Evolutionary conservation across 1,140 invertebrate species (phyloP).

Genomic region (Grapholita molesta): DNA sequence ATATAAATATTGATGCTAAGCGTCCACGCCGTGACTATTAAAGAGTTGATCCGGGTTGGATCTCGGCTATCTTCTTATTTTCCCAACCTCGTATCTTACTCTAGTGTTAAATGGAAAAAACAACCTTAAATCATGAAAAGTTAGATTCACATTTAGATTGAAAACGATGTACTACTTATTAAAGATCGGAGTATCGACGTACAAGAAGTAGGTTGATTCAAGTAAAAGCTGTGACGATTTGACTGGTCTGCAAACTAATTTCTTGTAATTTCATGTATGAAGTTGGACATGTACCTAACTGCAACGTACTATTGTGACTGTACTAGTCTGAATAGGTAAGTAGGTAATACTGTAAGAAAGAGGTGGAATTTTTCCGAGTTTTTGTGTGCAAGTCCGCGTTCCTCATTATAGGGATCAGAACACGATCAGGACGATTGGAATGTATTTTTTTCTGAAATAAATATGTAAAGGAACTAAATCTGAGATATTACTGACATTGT

Average conservation of each 20-base stretch:
- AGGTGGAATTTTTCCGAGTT: background rate
- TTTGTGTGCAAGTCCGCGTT: background rate
- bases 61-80: background rate
- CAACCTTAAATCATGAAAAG: background rate
- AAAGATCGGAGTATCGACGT: background rate
- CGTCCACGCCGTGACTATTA: conserved; percentile 36
- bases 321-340: background rate
- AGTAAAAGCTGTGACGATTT: background rate
- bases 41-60: conserved; percentile 48
- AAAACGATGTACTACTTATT: background rate
- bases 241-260: background rate
- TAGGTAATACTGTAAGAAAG: background rate
- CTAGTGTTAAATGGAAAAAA: background rate
- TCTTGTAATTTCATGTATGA: background rate
- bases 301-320: background rate
- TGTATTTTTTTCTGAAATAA: too few relatives aligned
- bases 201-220: background rate
- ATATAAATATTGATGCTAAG: conserved; percentile 54
- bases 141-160: background rate
- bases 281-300: background rate
- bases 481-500: background rate
- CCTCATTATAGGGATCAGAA: too few relatives aligned
- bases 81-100: background rate
- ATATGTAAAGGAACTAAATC: too few relatives aligned
- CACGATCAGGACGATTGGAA: too few relatives aligned